Evolutionary conservation across 37 sponge, comb jelly and placozoan genomes (phyloP).

Genomic region (Haliclona indistincta): DNA sequence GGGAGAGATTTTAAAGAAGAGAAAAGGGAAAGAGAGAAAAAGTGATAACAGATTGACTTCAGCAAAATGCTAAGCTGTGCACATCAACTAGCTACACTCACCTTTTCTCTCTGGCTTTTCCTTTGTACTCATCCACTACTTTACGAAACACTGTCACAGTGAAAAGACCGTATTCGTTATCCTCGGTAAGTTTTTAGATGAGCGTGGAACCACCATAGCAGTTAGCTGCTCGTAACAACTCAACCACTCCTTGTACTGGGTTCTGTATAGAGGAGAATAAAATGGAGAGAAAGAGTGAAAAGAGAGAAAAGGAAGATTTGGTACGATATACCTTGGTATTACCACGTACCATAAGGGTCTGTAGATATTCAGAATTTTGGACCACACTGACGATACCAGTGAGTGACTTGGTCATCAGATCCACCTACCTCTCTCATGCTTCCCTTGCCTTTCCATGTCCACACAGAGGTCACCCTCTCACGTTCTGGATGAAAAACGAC

Average conservation of each 20-base stretch:
- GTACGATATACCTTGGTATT: conserved; percentile 91
- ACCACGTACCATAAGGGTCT: conserved; percentile 91
- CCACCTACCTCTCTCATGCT: no score
- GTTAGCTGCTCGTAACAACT: conserved; percentile 83
- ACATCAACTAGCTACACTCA: no score
- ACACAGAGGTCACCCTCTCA: no score
- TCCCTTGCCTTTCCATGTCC: no score
- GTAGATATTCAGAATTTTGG: conserved; percentile 85
- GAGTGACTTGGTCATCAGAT: conserved; percentile 82
- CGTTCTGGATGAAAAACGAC: no score
- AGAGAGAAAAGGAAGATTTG: no score
- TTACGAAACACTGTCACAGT: conserved; percentile 94
- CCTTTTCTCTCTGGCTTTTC: conserved; percentile 87
- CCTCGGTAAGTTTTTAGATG: conserved; percentile 59
- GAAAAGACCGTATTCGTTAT: conserved; percentile 84
- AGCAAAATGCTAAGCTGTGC: no score
- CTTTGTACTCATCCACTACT: conserved; percentile 92
- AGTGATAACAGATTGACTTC: no score
- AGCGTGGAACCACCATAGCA: conserved; percentile 95
- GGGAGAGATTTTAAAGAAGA: no score
- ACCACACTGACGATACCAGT: conserved; percentile 80
- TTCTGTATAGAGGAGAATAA: no score
- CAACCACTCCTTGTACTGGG: conserved; percentile 88
- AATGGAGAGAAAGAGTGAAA: no score
- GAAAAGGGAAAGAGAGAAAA: no score